A percentile compares a stretch with the other conserved stretches of the same genome.
These are phyloP conservation scores for Xestobium rufovillosum DNA, from an alignment of 2,888 invertebrate species.

Conservation along the genomic window DNA sequence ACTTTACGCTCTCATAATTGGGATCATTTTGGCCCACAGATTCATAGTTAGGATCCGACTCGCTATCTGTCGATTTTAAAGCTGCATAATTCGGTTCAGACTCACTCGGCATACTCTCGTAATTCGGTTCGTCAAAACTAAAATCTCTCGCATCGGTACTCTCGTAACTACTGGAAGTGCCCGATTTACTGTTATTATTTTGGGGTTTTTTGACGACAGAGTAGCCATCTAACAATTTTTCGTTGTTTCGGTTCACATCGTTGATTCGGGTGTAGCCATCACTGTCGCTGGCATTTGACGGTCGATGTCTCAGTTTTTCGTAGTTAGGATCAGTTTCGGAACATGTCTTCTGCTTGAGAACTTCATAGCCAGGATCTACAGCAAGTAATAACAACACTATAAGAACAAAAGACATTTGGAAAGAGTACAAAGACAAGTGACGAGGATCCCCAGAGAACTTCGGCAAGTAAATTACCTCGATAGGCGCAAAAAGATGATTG, in stretches of 20 bases:
- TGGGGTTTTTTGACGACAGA: conserved; percentile 48
- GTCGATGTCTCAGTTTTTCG: conserved; percentile 58
- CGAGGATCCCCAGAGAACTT: no score
- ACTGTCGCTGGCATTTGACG: conserved; percentile 37
- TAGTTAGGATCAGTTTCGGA: conserved; percentile 69
- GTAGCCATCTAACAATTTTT: no score
- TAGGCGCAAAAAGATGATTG: no score
- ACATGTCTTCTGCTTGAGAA: conserved; percentile 44
- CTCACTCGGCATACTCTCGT: conserved; percentile 62
- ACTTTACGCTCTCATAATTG: conserved; percentile 76
- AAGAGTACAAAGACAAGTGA: no score
- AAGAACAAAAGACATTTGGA: no score
- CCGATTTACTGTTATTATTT: conserved; percentile 39
- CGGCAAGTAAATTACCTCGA: no score
- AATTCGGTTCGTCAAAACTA: conserved; percentile 57
- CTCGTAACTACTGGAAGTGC: conserved; percentile 49
- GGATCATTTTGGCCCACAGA: conserved; percentile 61
- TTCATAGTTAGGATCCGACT: conserved; percentile 64
- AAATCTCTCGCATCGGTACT: conserved; percentile 42
- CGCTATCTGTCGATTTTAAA: conserved; percentile 52
- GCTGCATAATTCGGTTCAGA: conserved; percentile 54
- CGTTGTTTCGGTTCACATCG: conserved; percentile 20
- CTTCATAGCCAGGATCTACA: conserved; percentile 74
- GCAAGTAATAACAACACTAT: no score
- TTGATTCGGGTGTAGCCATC: conserved; percentile 36